A percentile compares a stretch with the other conserved stretches of the same genome.
phyloP scores from a whole-genome alignment of 2,888 invertebrate species.

The Drosophila melanosoma region DNA sequence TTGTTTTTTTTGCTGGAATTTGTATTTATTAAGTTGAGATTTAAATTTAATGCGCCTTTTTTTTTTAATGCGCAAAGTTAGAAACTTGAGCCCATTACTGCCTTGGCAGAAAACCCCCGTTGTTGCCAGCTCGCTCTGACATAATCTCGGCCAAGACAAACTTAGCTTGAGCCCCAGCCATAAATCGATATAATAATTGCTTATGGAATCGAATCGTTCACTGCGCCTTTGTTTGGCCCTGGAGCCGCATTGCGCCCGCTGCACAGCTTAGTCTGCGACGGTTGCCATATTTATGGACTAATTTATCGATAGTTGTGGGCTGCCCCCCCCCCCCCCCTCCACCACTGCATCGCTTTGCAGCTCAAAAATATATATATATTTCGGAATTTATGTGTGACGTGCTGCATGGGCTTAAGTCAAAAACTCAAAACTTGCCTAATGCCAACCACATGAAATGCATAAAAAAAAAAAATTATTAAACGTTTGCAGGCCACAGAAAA shows the following conservation, averaged over 20 bases:
- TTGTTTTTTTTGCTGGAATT: slow-evolving; percentile 39
- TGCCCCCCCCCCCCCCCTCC: too few relatives aligned
- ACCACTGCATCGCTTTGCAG: too few relatives aligned
- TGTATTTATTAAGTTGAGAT: slow-evolving; percentile 55
- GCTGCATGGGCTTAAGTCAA: slow-evolving; percentile 57
- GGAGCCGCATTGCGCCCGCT: slow-evolving; percentile 20
- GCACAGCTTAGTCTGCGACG: slow-evolving; percentile 29
- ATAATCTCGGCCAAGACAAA: slow-evolving; percentile 42
- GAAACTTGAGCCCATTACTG: slow-evolving; percentile 48
- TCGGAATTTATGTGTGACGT: slow-evolving; percentile 70
- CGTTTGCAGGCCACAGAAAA: slow-evolving; percentile 16
- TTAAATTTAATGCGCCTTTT: slow-evolving; percentile 35
- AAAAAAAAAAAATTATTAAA: slow-evolving; percentile 13
- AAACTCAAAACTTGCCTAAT: slow-evolving; percentile 18
- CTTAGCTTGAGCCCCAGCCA: slow-evolving; percentile 38
- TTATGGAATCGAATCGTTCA: slow-evolving; percentile 77
- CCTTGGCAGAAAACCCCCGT: slow-evolving; percentile 48
- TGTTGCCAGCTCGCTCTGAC: slow-evolving; percentile 5
- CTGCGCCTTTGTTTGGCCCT: slow-evolving; percentile 54
- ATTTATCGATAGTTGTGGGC: slow-evolving; percentile 51
- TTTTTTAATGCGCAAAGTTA: slow-evolving; percentile 28
- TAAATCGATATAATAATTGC: slow-evolving; percentile 72
- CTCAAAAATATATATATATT: slow-evolving; percentile 53
- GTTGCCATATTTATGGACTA: slow-evolving; percentile 50
- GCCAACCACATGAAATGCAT: slow-evolving; percentile 18